Evolutionary conservation across 2,888 invertebrate genomes (phyloP).

Genomic region (Pardosa pseudoannulata): DNA sequence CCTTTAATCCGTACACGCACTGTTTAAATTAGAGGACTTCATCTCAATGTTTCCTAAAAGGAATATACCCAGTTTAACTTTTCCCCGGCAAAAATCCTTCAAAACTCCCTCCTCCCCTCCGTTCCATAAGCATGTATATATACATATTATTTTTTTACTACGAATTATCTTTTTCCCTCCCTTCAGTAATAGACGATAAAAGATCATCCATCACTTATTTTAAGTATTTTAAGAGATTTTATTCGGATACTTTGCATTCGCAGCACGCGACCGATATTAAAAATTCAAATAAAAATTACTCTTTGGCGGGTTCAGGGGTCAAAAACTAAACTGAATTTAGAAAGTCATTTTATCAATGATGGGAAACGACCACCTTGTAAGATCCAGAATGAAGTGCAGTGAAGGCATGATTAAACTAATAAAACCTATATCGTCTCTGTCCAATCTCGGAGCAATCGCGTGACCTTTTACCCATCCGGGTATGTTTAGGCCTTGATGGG

Average conservation of each 20-base stretch:
- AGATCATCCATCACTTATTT: constrained; percentile 3
- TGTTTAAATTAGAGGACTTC: too few species aligned
- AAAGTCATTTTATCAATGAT: constrained; percentile 12
- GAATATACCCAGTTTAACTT: too few species aligned
- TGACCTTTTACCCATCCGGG: not conserved
- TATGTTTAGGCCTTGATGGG: not conserved
- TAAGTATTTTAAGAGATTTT: constrained; percentile 4
- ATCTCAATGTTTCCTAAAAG: too few species aligned
- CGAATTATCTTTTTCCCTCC: not conserved
- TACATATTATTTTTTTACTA: too few species aligned
- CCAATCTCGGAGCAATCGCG: not conserved
- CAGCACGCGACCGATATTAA: not conserved
- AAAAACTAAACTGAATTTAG: constrained; percentile 11
- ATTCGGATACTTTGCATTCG: not conserved
- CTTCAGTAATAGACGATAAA: not conserved
- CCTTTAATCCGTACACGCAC: too few species aligned
- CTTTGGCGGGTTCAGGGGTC: not conserved
- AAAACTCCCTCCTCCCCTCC: too few species aligned
- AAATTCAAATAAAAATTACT: constrained; percentile 19
- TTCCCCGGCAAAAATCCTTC: too few species aligned
- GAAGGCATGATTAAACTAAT: constrained; percentile 3
- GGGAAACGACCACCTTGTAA: constrained; percentile 12
- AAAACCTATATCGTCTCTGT: not conserved
- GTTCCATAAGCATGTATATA: too few species aligned
- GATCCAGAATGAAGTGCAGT: not conserved